Base-by-base conservation (phyloP, 37 sponge, comb jelly and placozoan species). In the Hormiphora californensis region DNA sequence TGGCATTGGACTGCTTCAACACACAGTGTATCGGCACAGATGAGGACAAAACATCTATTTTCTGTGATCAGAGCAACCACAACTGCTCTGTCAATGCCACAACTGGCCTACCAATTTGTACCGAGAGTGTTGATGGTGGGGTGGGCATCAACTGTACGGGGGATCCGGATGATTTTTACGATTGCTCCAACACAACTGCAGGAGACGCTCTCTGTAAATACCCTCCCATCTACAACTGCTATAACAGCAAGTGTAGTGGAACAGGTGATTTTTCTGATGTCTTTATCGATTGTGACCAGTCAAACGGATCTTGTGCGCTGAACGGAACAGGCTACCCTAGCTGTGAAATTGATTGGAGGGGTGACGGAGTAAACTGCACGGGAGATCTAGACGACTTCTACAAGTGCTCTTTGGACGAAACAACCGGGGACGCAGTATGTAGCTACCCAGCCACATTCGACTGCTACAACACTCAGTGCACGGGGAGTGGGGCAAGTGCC, bases 231-330 rank as follows among this genome's bases (percentile, higher is more conserved):
- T n/a, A n/a, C n/a, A n/a, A n/a, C 12, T 73, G 81, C 27, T 73
- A 32, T 28, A 73, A 73, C 22, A 40, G 46, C 43, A 73, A 73
- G 81, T 73, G 81, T 40, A 57, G 30, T 57, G 81, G 81, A n/a
- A 46, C 21, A 11, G 27, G 12, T 0, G 32, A 27, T 19, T 19
- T 43, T n/a, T 9, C 81, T 28, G 46, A 73, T 17, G 4, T 28
- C 81, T 41, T 40, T n/a, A 36, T 73, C 1, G 81, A 40, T 22
- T 73, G 81, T 36, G 27, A 43, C 23, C 81, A 73, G 22, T n/a
- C 27, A n/a, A 19, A 33, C 32, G 81, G 81, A 1, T 33, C 40
- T 28, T 73, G 81, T 19, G 8, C 25, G 5, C 46, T 73, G 0
- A 41, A 73, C 35, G 44, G 4, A 1, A 40, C 7, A 21, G 81